Base-by-base conservation (phyloP, 2,113 vertebrate species). In the Neodontobutis hainanensis region DNA sequence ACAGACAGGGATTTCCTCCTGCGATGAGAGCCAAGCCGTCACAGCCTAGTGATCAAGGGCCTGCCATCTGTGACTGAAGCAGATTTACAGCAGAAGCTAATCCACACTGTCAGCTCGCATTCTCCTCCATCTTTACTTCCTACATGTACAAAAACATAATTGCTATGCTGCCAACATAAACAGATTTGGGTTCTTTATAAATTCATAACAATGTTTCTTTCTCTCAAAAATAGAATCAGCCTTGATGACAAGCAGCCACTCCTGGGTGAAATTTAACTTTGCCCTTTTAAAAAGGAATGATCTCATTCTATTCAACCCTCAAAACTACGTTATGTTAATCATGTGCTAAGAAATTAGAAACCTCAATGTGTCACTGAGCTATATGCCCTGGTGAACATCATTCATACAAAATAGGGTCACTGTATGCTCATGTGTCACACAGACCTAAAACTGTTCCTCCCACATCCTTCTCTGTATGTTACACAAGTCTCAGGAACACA, bases 1-100 rank as follows among this genome's bases (percentile, higher is more conserved):
- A 80, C 85, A 91, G 87, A 92, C 88, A 90, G 88, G 89, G 92
- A 92, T 92, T 92, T 92, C 89, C 89, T 92, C 77, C 88, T 85
- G 80, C 64, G 78, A 76, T 80, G 87, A 85, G 87, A 92, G 88
- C 87, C 89, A 91, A 91, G 87, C 83, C 85, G 89, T 91, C 91
- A 92, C 89, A 92, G 88, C 82, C 87, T 88, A 90, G 75, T 73
- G 88, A 92, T 92, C 87, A 90, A 89, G 89, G 82, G 81, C 73
- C 84, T 89, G 91, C 91, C 89, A 91, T 90, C 91, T 93, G 91
- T 87, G 89, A 87, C 89, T 78, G 85, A 86, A 73, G 84, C 85
- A 87, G 86, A 91, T 93, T 90, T 92, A 92, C 88, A 91, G 88
- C 85, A 83, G 81, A 82, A 82, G 85, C 86, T 90, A 92, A 93